A percentile compares a stretch with the other conserved stretches of the same genome.
These are phyloP conservation scores for Monopterus albus DNA, from an alignment of 2,113 vertebrate species.

Conservation along the genomic window DNA sequence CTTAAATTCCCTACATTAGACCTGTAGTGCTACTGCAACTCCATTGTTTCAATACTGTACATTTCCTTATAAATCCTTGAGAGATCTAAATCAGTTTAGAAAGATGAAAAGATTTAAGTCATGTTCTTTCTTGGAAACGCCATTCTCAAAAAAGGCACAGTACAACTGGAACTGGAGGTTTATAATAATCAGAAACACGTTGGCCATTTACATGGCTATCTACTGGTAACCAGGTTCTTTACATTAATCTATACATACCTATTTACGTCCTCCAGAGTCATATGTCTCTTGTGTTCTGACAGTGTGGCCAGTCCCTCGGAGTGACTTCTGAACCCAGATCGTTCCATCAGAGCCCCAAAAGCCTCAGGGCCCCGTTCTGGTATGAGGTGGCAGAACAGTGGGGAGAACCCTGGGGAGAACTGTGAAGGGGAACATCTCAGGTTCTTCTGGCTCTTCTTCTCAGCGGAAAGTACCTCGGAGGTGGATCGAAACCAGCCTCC, in stretches of 20 bases:
- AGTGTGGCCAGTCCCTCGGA: slow-evolving; percentile 65
- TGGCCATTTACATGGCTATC: background rate
- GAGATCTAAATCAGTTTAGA: background rate
- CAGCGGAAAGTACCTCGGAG: slow-evolving; percentile 73
- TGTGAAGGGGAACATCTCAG: slow-evolving; percentile 55
- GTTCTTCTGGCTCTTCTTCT: slow-evolving; percentile 50
- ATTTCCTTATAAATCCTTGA: background rate
- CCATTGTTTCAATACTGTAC: background rate
- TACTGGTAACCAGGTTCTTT: slow-evolving; percentile 28
- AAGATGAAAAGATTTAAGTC: background rate
- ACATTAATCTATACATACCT: slow-evolving; percentile 39
- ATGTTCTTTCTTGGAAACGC: background rate
- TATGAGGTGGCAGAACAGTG: slow-evolving; percentile 70
- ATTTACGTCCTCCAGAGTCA: slow-evolving; percentile 48
- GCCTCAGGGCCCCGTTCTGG: slow-evolving; percentile 40
- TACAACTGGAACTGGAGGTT: background rate
- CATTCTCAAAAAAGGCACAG: background rate
- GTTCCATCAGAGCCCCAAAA: slow-evolving; percentile 57
- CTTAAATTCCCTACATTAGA: no score
- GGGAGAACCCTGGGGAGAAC: slow-evolving; percentile 68
- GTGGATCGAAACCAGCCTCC: slow-evolving; percentile 68
- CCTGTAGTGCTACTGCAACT: background rate
- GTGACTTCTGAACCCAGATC: slow-evolving; percentile 62
- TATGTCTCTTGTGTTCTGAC: slow-evolving; percentile 64
- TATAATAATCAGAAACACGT: background rate